Conservation (phyloP, 2,797 vertebrate species). For the Anniella stebbinsi region DNA sequence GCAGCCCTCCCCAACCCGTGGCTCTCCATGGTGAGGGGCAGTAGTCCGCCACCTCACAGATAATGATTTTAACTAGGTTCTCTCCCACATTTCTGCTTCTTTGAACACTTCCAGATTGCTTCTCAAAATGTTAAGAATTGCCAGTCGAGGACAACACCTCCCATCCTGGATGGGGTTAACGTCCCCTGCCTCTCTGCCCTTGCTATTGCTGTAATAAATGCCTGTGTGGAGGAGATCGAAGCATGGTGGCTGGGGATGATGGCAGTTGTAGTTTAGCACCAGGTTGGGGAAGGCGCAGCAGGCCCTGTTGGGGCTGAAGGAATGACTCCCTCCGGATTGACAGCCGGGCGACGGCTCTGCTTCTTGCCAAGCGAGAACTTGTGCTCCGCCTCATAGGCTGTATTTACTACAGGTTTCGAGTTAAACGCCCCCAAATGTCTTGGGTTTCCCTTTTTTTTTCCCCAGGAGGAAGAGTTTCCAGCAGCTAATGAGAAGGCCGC, state of each 20-base stretch:
- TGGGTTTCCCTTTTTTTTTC: neutral
- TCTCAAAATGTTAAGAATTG: neutral
- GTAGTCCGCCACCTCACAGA: no score
- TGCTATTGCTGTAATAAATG: neutral
- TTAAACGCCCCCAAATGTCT: neutral
- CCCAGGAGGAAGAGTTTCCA: constrained; percentile 4
- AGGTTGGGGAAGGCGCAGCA: neutral
- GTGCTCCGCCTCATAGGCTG: neutral
- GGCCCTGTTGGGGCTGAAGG: neutral
- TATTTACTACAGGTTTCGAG: neutral
- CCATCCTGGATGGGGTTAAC: neutral
- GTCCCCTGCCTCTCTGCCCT: no score
- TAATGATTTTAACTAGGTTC: neutral
- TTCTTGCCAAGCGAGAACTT: no score
- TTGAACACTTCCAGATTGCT: neutral
- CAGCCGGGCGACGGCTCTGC: rapidly evolving
- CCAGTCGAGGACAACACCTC: neutral
- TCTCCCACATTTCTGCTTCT: neutral
- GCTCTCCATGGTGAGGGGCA: no score
- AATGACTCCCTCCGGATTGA: neutral
- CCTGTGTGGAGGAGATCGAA: no score
- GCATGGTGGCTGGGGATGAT: neutral
- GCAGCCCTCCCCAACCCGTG: no score
- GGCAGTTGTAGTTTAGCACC: neutral
- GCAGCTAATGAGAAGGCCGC: neutral